Evolutionary conservation across 2,888 invertebrate species (phyloP).

Genomic region (Drosophila incognita): DNA sequence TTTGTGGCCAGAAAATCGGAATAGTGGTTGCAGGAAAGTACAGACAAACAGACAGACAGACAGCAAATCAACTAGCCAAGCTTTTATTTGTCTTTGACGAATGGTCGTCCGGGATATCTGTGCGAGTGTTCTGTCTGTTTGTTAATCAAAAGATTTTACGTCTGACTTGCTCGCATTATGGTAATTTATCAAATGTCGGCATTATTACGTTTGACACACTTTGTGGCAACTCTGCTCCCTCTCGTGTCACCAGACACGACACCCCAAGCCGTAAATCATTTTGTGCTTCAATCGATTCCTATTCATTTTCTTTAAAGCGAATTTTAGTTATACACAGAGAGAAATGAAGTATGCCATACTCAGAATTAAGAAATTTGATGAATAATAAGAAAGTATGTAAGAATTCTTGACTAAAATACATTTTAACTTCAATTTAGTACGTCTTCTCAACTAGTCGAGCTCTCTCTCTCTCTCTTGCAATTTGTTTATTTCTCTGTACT

Average conservation of each 20-base stretch:
- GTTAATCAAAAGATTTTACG: conserved; percentile 80
- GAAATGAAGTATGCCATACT: background rate
- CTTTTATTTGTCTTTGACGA: conserved; percentile 56
- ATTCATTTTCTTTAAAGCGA: conserved; percentile 22
- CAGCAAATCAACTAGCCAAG: conserved; percentile 26
- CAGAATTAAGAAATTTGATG: background rate
- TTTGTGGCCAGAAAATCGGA: conserved; percentile 17
- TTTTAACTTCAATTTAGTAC: background rate
- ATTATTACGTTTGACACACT: conserved; percentile 33
- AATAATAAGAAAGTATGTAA: background rate
- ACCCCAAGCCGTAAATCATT: conserved; percentile 62
- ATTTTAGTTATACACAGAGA: conserved; percentile 8
- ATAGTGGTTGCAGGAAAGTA: conserved; percentile 7
- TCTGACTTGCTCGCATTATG: conserved; percentile 77
- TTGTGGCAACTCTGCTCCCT: conserved; percentile 54
- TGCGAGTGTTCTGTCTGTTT: conserved; percentile 32
- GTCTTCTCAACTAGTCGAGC: background rate
- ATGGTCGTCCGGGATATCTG: conserved; percentile 33
- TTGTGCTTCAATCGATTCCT: conserved; percentile 61
- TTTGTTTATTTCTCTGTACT: background rate
- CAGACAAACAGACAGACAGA: background rate
- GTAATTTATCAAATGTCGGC: conserved; percentile 75
- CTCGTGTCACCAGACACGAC: conserved; percentile 34
- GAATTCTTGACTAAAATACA: background rate
- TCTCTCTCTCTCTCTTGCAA: background rate